Evolutionary conservation across 2,888 invertebrate genomes (phyloP).

Genomic region (Latrodectus hesperus): DNA sequence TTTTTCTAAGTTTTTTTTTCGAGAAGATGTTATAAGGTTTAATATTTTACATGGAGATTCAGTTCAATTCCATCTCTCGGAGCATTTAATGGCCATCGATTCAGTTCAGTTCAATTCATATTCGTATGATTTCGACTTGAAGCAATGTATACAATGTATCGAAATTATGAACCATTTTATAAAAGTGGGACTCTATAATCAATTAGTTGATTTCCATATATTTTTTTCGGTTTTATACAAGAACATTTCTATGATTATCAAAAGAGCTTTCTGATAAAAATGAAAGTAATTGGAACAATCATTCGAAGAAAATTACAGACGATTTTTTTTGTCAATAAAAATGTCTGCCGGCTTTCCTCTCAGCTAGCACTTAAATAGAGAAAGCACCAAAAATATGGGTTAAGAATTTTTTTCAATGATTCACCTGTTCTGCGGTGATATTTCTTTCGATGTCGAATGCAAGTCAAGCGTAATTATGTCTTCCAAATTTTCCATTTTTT

Average conservation of each 20-base stretch:
- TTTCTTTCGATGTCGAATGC: not conserved
- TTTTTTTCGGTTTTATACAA: too few relatives aligned
- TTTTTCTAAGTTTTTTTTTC: too few relatives aligned
- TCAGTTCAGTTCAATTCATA: too few relatives aligned
- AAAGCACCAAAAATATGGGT: not conserved
- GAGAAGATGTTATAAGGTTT: too few relatives aligned
- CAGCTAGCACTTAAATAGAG: not conserved
- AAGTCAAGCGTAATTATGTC: not conserved
- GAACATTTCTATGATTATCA: not conserved
- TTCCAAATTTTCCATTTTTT: not conserved
- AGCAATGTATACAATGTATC: too few relatives aligned
- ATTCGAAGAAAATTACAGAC: not conserved
- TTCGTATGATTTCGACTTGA: too few relatives aligned
- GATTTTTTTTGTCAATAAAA: not conserved
- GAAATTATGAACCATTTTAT: too few relatives aligned
- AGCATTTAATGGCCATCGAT: too few relatives aligned
- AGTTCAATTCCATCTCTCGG: too few relatives aligned
- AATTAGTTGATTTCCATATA: too few relatives aligned
- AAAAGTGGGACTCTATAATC: too few relatives aligned
- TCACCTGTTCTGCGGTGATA: not conserved
- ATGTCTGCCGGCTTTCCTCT: not conserved
- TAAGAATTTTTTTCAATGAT: not conserved
- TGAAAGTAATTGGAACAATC: conserved; percentile 1
- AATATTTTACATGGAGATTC: too few relatives aligned
- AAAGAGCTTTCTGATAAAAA: not conserved